A percentile compares a stretch with the other conserved stretches of the same genome.
Evolutionary conservation across 2,888 invertebrate genomes (phyloP).

Genomic region (Ephialtes manifestator): DNA sequence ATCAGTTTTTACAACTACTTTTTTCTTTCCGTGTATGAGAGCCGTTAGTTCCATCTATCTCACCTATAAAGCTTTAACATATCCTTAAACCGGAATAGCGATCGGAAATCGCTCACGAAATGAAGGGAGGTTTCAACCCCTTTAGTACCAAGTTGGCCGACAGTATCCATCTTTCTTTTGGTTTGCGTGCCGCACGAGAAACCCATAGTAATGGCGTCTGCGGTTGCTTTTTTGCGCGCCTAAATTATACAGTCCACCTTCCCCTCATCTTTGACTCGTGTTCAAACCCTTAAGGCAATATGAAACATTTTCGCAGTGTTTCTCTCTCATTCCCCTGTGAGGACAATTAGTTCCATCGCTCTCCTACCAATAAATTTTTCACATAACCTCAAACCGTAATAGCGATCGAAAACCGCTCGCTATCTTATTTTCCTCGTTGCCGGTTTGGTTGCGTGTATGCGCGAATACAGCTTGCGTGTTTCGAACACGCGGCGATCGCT

Average conservation of each 20-base stretch:
- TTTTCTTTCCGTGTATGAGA: no score
- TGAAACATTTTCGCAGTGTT: no score
- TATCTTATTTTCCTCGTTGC: constrained; percentile 38
- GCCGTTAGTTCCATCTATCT: no score
- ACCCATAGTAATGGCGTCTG: constrained; percentile 48
- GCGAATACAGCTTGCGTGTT: constrained; percentile 55
- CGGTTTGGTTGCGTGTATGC: constrained; percentile 48
- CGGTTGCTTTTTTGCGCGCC: constrained; percentile 5
- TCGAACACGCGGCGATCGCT: background rate
- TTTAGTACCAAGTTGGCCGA: constrained; percentile 39
- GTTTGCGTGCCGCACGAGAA: constrained; percentile 60
- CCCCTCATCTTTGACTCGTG: constrained; percentile 52
- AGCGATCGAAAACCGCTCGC: constrained; percentile 40
- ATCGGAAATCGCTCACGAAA: background rate
- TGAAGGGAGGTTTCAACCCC: constrained; percentile 57
- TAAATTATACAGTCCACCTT: constrained; percentile 52
- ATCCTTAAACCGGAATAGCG: no score
- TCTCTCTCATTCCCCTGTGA: no score
- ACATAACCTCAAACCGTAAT: constrained; percentile 35
- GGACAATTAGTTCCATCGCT: no score
- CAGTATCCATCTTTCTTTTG: background rate
- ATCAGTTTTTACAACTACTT: no score
- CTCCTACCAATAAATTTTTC: no score
- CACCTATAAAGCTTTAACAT: no score
- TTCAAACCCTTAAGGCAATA: background rate